Percentiles rank a stretch among this genome's conserved stretches.
Evolutionary conservation across 2,797 vertebrate species (phyloP).

Genomic region (Chromis chromis): DNA sequence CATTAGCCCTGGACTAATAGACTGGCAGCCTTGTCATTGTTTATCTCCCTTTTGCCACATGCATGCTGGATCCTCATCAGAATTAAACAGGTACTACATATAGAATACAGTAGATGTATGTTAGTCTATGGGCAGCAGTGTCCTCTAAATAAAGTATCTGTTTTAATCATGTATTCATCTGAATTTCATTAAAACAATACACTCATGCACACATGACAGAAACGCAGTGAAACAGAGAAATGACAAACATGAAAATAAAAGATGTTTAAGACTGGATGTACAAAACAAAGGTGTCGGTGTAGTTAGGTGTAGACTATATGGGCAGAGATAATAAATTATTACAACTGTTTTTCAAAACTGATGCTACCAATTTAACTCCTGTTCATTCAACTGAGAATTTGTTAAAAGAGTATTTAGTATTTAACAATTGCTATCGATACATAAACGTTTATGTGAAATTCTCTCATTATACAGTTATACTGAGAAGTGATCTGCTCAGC

Average conservation of each 20-base stretch:
- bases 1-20: too few species aligned
- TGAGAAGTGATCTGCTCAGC: background rate
- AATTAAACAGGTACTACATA: background rate
- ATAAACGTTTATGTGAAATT: background rate
- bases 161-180: conserved; percentile 6
- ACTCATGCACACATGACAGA: conserved; percentile 28
- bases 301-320: background rate
- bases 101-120: background rate
- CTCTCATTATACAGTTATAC: background rate
- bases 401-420: too few species aligned
- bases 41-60: conserved; percentile 14
- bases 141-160: too few species aligned
- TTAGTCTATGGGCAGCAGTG: background rate
- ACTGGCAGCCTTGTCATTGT: background rate
- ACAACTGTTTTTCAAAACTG: too few species aligned
- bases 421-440: too few species aligned
- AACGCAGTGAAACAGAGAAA: conserved; percentile 1
- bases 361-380: too few species aligned
- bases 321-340: too few species aligned
- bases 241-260: conserved; percentile 14
- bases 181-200: conserved; percentile 23
- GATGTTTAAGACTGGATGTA: background rate
- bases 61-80: background rate
- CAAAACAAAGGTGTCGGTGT: too few species aligned
- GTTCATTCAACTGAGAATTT: too few species aligned